Evolutionary conservation across 2,113 vertebrate species (phyloP).

Genomic region (Girardinichthys multiradiatus): DNA sequence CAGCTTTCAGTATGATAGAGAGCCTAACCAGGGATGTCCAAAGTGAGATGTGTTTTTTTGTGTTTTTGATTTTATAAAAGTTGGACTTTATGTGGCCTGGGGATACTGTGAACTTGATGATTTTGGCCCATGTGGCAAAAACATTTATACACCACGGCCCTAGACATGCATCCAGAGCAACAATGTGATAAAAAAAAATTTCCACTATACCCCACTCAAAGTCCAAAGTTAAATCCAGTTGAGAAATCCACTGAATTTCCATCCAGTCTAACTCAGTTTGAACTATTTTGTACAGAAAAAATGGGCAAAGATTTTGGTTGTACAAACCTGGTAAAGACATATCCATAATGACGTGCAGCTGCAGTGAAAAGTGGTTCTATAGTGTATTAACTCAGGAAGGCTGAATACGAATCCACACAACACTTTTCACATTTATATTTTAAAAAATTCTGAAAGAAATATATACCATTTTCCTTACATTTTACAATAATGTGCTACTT

Average conservation of each 20-base stretch:
- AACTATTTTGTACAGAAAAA: too few relatives aligned
- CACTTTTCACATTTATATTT: neutral
- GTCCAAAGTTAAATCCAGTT: neutral
- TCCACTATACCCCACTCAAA: too few relatives aligned
- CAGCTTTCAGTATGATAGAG: too few relatives aligned
- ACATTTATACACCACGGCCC: neutral
- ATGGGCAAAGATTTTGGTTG: neutral
- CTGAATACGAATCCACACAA: neutral
- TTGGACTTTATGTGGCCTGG: neutral
- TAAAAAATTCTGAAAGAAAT: too few relatives aligned
- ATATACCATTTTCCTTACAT: too few relatives aligned
- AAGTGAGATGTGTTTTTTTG: too few relatives aligned
- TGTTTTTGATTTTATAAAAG: neutral
- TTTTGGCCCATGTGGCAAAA: neutral
- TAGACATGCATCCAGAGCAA: neutral
- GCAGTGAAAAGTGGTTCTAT: neutral
- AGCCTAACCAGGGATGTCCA: too few relatives aligned
- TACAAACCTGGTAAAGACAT: neutral
- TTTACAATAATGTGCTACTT: too few relatives aligned
- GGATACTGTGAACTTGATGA: neutral
- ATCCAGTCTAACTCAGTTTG: too few relatives aligned
- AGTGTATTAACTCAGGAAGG: neutral
- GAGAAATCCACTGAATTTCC: neutral
- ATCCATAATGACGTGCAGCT: neutral
- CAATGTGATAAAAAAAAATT: neutral